Evolutionary conservation across 2,888 invertebrate genomes (phyloP), one percentile per base, ranked within the genome.

Genomic region (Eupithecia tripunctaria): DNA sequence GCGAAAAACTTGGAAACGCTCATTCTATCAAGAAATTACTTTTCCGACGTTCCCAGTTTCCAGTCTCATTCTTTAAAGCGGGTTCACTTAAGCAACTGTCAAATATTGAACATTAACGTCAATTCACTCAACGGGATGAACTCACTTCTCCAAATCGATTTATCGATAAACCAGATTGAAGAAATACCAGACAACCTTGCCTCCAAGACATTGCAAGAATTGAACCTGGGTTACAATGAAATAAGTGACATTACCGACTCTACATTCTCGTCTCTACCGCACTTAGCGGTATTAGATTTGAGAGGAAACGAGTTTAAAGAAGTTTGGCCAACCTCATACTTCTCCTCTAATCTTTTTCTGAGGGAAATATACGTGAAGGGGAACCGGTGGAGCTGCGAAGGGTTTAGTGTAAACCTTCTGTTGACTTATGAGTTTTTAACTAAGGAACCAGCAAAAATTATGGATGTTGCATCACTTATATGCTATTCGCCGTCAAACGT

Each of bases 301-400:
- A 96, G 96, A 85, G 97, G 96, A 65, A 97, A 97, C 84, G 95
- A 96, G 51, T 94, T 97, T 75, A 96, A 95, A 15, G 95, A 95
- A 73, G 95, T 95, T 32, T 95, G 96, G 88, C 91, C 95, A 3
- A 92, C 95, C 2, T 92, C 94, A 74, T 95, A 95, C 84, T 97
- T 97, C 84, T 90, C 94, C 67, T 93, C 94, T 71, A 96, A 96
- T 85, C 91, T 93, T 41, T 95, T 94, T 85, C 90, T 96, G 79
- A 91, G 94, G 80, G 93, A 94, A 82, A 89, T 97, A 38, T 91
- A 94, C 82, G 89, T 97, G 80, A 95, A 95, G 56, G 96, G 97
- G 79, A 97, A 97, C 91, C 96, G 96, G 1, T 97, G 97, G 97
- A 95, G 95, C 77, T 97, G 97, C 83, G 96, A 96, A 73, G 97